Conservation (phyloP, 2,797 vertebrate species). For the Amblyraja radiata region DNA sequence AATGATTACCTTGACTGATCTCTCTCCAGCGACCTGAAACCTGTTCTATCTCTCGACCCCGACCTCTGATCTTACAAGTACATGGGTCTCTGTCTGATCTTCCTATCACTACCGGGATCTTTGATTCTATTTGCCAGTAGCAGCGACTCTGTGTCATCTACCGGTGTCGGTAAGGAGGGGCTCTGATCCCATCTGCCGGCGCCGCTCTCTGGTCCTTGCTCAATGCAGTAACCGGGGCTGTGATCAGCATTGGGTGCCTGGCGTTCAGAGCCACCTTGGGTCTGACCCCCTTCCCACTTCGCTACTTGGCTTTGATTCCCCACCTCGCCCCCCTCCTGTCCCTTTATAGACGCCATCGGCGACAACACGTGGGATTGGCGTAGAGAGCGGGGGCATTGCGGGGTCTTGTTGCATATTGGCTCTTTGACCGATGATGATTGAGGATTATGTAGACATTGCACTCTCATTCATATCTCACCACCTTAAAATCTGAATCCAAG, state of each 20-base stretch:
- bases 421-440: too few relatives aligned
- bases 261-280: background rate
- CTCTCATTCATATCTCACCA: background rate
- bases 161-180: too few relatives aligned
- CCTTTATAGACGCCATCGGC: background rate
- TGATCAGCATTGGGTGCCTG: background rate
- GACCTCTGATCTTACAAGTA: too few relatives aligned
- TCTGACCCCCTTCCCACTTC: background rate
- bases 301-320: background rate
- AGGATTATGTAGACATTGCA: background rate
- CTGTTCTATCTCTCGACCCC: too few relatives aligned
- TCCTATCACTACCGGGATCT: too few relatives aligned
- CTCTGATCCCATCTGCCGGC: background rate
- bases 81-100: too few relatives aligned
- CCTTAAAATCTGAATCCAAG: background rate
- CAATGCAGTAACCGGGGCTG: background rate
- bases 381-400: background rate
- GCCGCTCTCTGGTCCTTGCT: background rate
- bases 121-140: too few relatives aligned
- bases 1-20: too few relatives aligned
- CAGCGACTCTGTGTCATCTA: too few relatives aligned
- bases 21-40: too few relatives aligned
- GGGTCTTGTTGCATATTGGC: background rate
- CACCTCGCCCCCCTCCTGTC: background rate
- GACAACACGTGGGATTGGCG: background rate